A percentile compares a stretch with the other conserved stretches of the same genome.
Evolutionary conservation across 2,888 invertebrate genomes (phyloP).

Genomic region (Aradus depressus): DNA sequence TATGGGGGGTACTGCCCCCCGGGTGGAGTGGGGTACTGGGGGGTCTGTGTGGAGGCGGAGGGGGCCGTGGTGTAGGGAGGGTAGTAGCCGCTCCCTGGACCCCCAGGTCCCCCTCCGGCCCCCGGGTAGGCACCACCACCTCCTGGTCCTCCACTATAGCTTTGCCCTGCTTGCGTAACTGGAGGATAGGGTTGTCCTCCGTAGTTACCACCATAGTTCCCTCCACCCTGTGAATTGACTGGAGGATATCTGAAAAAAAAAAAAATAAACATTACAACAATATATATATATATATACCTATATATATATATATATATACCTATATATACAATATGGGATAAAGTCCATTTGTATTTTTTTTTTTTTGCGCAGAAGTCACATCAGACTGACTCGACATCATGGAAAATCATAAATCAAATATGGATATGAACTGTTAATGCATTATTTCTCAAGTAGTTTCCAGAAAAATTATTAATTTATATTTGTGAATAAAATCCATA

Average conservation of each 20-base stretch:
- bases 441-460: too few relatives aligned
- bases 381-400: too few relatives aligned
- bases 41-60: constrained; percentile 42
- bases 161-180: constrained; percentile 17
- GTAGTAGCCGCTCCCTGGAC: constrained; percentile 13
- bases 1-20: constrained; percentile 33
- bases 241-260: constrained; percentile 23
- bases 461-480: too few relatives aligned
- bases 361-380: too few relatives aligned
- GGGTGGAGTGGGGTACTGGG: constrained; percentile 45
- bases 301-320: too few relatives aligned
- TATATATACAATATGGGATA: too few relatives aligned
- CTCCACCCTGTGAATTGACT: constrained; percentile 20
- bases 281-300: too few relatives aligned
- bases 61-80: constrained; percentile 35
- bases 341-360: too few relatives aligned
- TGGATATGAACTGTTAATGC: too few relatives aligned
- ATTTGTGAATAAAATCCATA: too few relatives aligned
- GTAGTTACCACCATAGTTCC: constrained; percentile 22
- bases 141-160: constrained; percentile 18
- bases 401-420: too few relatives aligned
- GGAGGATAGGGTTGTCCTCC: constrained; percentile 24
- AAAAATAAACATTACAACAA: too few relatives aligned
- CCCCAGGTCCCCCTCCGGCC: constrained; percentile 10
- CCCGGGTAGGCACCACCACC: constrained; percentile 7